Evolutionary conservation across 2,797 vertebrate species (phyloP), one percentile per base, ranked within the genome.

Genomic region (Triplophysa bombifrons): DNA sequence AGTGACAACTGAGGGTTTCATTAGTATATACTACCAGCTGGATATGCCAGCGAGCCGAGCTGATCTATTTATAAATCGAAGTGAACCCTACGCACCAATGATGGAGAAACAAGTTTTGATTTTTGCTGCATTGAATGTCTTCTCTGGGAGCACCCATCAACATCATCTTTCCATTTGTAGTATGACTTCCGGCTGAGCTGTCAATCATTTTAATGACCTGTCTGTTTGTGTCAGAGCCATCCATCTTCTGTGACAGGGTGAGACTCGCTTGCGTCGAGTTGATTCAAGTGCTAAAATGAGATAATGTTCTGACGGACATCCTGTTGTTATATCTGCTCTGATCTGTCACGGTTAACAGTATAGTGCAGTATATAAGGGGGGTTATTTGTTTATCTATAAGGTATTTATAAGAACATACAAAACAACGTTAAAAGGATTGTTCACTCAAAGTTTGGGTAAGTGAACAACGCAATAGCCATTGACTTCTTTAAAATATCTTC

Each of bases 131-230:
- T 67, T 58, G 30, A 27, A 78, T 51, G 77, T 83, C 56, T 68
- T n/a, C 14, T 55, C 60, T 74, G 48, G 73, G 74, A 81, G 71
- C 25, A 55, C 16, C 56, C 50, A 70, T 34, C 74, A 19, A 66
- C 68, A 65, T 34, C 74, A 19, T 70, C 68, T 81, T 72, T 80
- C 61, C 70, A 48, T 81, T 76, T 82, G 74, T 83, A 83, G 80
- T 71, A n/a, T 22, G 38, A 76, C 70, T 82, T 80, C 73, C 20
- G 58, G 27, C 80, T 80, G 69, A 88, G 89, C 88, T 83, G 82
- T 89, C 85, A 66, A 48, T 86, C 80, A 79, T 80, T 89, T 87
- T 91, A 90, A 89, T 88, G 84, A 84, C 84, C 85, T 90, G 90
- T 89, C 90, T 83, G 66, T 86, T 81, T 83, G 72, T 76, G 83